A percentile compares a stretch with the other conserved stretches of the same genome.
Evolutionary conservation across 2,888 invertebrate genomes (phyloP).

Genomic region (Platycheirus albimanus): DNA sequence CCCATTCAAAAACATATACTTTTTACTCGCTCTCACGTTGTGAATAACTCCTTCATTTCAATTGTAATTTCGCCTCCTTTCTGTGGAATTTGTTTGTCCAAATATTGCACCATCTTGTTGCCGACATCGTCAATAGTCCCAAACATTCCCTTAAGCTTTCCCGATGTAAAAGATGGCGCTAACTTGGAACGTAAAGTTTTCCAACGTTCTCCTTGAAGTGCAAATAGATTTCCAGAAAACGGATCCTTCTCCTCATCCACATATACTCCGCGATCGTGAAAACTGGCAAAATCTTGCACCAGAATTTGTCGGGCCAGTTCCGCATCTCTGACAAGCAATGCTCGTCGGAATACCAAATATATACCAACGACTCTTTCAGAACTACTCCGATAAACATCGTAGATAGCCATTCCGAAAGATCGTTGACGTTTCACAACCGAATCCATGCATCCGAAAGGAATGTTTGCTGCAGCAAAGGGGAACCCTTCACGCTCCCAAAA

Average conservation of each 20-base stretch:
- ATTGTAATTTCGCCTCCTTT: constrained; percentile 80
- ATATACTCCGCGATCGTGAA: constrained; percentile 87
- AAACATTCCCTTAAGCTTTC: constrained; percentile 87
- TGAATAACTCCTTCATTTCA: constrained; percentile 82
- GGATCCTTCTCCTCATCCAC: constrained; percentile 86
- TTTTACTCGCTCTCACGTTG: constrained; percentile 76
- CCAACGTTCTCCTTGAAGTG: constrained; percentile 84
- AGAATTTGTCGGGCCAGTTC: constrained; percentile 85
- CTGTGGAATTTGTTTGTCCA: constrained; percentile 78
- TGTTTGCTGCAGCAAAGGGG: constrained; percentile 83
- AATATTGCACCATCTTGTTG: constrained; percentile 83
- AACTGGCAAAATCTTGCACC: constrained; percentile 86
- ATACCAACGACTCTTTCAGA: constrained; percentile 84
- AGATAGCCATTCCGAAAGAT: constrained; percentile 86
- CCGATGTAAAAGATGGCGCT: constrained; percentile 87
- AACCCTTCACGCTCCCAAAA: constrained; percentile 86
- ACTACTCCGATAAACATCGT: constrained; percentile 84
- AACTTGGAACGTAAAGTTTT: constrained; percentile 85
- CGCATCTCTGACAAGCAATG: constrained; percentile 86
- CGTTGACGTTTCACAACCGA: constrained; percentile 84
- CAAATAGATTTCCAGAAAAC: constrained; percentile 85
- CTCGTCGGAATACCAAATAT: constrained; percentile 86
- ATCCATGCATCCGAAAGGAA: constrained; percentile 86
- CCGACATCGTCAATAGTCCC: constrained; percentile 85
- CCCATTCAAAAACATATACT: no score